Conservation (phyloP, 2,113 vertebrate genomes). For the Anser brachyrhynchus region DNA sequence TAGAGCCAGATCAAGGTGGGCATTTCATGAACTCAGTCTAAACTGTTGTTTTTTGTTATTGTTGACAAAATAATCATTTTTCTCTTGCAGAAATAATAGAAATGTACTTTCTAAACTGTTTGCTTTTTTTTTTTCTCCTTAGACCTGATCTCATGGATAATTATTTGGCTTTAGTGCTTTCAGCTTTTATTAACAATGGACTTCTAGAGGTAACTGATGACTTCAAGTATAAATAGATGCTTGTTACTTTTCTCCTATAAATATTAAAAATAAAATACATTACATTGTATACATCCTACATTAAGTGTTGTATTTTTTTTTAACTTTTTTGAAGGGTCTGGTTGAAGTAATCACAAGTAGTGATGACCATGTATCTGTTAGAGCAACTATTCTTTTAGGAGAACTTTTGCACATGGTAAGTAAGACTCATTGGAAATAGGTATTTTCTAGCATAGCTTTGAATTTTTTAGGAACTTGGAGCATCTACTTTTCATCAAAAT, state of each 20-base stretch:
- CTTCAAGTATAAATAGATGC: not conserved
- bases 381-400: slow-evolving; percentile 95
- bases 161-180: slow-evolving; percentile 94
- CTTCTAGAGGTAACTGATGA: slow-evolving; percentile 87
- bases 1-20: slow-evolving; percentile 92
- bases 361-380: slow-evolving; percentile 90
- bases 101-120: not conserved
- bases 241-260: not conserved
- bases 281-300: too few relatives aligned
- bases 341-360: slow-evolving; percentile 98
- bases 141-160: slow-evolving; percentile 99
- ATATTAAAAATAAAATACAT: too few relatives aligned
- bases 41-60: not conserved
- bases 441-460: not conserved
- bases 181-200: slow-evolving; percentile 93
- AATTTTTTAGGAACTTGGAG: not conserved
- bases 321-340: slow-evolving; percentile 82
- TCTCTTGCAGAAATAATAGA: not conserved
- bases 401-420: slow-evolving; percentile 98
- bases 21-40: not conserved
- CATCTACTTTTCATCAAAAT: not conserved
- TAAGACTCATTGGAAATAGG: not conserved
- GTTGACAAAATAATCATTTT: not conserved
- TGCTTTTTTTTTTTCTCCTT: not conserved
- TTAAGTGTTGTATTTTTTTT: not conserved